Conservation (phyloP, 2,113 vertebrate species). For the Marmota flaviventris region DNA sequence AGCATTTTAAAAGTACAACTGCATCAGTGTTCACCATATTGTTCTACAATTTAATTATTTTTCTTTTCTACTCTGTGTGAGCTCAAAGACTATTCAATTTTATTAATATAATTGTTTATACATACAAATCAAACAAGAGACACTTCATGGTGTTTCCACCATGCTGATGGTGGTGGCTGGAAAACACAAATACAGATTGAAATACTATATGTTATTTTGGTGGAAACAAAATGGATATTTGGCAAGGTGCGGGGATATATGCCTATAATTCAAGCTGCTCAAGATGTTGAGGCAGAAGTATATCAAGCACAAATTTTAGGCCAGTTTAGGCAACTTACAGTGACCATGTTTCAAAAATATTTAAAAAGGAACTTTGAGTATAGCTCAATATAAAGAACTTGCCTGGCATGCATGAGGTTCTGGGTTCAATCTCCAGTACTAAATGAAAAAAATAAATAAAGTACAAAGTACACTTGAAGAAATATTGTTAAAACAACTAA, state of each 20-base stretch:
- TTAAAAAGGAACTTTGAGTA: neutral
- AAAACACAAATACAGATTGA: neutral
- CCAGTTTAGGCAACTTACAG: neutral
- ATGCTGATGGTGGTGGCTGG: neutral
- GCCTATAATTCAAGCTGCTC: neutral
- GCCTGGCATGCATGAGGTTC: neutral
- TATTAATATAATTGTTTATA: neutral
- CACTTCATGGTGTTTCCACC: accelerated
- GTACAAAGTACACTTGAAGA: neutral
- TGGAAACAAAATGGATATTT: neutral
- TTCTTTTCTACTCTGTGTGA: neutral
- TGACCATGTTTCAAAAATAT: neutral
- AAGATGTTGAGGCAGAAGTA: neutral
- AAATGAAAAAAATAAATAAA: neutral
- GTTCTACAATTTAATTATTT: neutral
- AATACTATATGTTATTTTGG: neutral
- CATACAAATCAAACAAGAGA: neutral
- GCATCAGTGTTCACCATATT: neutral
- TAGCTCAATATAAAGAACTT: neutral
- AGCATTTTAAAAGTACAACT: neutral
- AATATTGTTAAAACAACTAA: neutral
- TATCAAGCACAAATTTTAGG: neutral
- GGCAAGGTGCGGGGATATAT: too few relatives aligned
- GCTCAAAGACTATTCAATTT: neutral
- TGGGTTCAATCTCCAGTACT: neutral